Conservation (phyloP, 1,140 invertebrate species). For the Zophobas morio region DNA sequence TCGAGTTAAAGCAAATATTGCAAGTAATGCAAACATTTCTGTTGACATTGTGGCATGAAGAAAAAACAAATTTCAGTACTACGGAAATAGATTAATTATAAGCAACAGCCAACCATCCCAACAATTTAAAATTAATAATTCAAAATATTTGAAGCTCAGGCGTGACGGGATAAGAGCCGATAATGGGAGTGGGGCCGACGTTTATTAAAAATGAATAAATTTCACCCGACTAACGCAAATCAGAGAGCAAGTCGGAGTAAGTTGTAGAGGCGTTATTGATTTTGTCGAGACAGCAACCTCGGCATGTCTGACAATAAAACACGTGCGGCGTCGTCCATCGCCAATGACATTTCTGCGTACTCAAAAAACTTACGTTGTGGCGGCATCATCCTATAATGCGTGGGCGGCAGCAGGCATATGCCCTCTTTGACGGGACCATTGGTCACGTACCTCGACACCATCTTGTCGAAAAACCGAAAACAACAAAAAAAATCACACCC, state of each 20-base stretch:
- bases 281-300: slow-evolving; percentile 39
- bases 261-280: slow-evolving; percentile 48
- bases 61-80: not conserved
- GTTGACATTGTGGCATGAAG: not conserved
- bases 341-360: not conserved
- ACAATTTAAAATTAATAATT: too few relatives aligned
- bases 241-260: not conserved
- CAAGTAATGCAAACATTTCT: slow-evolving; percentile 1
- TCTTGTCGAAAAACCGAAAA: slow-evolving; percentile 49
- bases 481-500: slow-evolving; percentile 30
- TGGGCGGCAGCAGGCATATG: slow-evolving; percentile 63
- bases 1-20: not conserved
- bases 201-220: slow-evolving; percentile 15
- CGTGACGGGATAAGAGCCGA: not conserved
- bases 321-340: slow-evolving; percentile 18
- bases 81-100: not conserved
- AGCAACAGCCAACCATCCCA: too few relatives aligned
- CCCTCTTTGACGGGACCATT: slow-evolving; percentile 65
- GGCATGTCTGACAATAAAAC: slow-evolving; percentile 45
- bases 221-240: not conserved
- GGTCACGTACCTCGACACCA: slow-evolving; percentile 65
- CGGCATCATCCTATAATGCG: slow-evolving; percentile 63
- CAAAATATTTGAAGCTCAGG: too few relatives aligned
- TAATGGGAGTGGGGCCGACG: not conserved
- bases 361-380: slow-evolving; percentile 63